phyloP scores from a whole-genome alignment of 2,113 vertebrate species.

The Ciconia stormi region DNA sequence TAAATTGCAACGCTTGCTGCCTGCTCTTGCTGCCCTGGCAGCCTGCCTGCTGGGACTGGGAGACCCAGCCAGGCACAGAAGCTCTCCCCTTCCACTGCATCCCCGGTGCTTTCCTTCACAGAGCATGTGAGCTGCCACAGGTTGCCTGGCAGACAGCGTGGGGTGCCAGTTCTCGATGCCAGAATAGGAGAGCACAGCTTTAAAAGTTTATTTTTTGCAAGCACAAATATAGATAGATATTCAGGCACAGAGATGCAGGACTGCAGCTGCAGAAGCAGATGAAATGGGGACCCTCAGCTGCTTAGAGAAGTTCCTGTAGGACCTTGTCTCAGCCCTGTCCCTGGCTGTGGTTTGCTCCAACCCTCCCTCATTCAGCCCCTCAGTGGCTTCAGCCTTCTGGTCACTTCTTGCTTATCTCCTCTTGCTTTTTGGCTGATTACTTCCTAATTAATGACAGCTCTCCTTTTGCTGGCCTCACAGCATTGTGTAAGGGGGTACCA shows the following conservation, averaged over 20 bases:
- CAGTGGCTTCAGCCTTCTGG: background rate
- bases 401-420: background rate
- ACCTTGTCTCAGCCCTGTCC: background rate
- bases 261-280: background rate
- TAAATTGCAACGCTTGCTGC: background rate
- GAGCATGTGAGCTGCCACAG: background rate
- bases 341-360: background rate
- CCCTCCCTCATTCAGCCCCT: background rate
- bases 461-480: background rate
- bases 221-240: background rate
- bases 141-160: background rate
- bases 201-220: background rate
- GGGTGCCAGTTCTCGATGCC: background rate
- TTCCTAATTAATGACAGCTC: background rate
- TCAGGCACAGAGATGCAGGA: background rate
- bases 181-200: background rate
- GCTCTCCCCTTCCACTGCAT: background rate
- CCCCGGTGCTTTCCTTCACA: rapidly evolving
- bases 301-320: background rate
- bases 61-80: background rate
- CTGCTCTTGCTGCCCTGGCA: background rate
- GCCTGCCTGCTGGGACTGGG: background rate
- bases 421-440: background rate
- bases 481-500: background rate
- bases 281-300: background rate